A percentile compares a stretch with the other conserved stretches of the same genome.
phyloP scores from a whole-genome alignment of 2,888 invertebrate species.

The Cecidostiba fungosa region DNA sequence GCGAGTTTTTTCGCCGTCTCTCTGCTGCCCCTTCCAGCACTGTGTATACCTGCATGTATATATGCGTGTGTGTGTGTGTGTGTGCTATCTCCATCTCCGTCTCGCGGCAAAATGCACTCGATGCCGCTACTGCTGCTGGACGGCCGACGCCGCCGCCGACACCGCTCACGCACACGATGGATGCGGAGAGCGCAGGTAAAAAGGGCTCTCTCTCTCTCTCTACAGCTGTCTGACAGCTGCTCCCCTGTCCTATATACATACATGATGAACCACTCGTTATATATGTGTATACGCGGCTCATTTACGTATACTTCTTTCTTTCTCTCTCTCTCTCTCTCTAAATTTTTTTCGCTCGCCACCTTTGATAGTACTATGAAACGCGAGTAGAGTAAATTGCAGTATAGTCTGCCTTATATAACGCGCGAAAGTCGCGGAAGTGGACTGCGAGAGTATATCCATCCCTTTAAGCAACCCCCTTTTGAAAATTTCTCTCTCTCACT shows the following conservation, averaged over 20 bases:
- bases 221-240: constrained; percentile 80
- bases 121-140: constrained; percentile 69
- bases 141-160: not conserved
- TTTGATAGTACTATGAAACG: constrained; percentile 48
- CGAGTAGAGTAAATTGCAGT: too few relatives aligned
- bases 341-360: not conserved
- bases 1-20: constrained; percentile 19
- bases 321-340: constrained; percentile 20
- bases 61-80: not conserved
- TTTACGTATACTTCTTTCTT: constrained; percentile 45
- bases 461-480: constrained; percentile 72
- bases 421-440: not conserved
- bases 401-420: too few relatives aligned
- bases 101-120: constrained; percentile 60
- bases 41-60: not conserved
- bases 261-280: constrained; percentile 74
- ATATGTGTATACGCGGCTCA: constrained; percentile 49
- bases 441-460: constrained; percentile 70
- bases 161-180: constrained; percentile 23
- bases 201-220: constrained; percentile 71
- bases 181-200: constrained; percentile 77
- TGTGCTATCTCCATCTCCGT: constrained; percentile 11
- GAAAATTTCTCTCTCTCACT: constrained; percentile 53
- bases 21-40: constrained; percentile 47
- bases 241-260: constrained; percentile 79